Evolutionary conservation across 2,113 vertebrate species (phyloP).

Genomic region (Erinaceus europaeus): DNA sequence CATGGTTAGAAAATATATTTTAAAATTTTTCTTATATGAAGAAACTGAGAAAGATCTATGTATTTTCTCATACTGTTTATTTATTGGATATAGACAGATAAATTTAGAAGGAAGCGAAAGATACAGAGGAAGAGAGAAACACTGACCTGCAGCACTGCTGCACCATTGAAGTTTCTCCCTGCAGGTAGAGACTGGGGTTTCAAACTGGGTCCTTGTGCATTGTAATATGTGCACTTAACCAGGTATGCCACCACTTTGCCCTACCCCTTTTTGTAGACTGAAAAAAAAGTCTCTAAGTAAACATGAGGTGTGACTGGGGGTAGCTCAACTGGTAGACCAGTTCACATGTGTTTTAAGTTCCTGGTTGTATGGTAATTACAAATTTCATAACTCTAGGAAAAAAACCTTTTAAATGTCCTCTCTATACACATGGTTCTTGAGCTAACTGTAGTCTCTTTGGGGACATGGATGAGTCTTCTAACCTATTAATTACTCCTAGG

Average conservation of each 20-base stretch:
- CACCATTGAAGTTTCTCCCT: too few relatives aligned
- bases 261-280: not conserved
- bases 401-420: not conserved
- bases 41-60: not conserved
- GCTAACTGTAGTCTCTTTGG: not conserved
- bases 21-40: not conserved
- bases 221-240: too few relatives aligned
- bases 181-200: too few relatives aligned
- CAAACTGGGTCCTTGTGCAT: too few relatives aligned
- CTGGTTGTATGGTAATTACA: too few relatives aligned
- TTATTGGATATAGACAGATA: constrained; percentile 2
- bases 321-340: too few relatives aligned
- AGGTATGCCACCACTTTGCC: too few relatives aligned
- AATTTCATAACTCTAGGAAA: not conserved
- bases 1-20: not conserved
- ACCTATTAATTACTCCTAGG: not conserved
- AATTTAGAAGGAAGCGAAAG: too few relatives aligned
- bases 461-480: not conserved
- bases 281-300: constrained; percentile 41
- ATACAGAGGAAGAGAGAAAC: too few relatives aligned
- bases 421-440: not conserved
- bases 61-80: not conserved
- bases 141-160: too few relatives aligned
- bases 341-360: too few relatives aligned
- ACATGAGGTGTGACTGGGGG: not conserved